Evolutionary conservation across 2,113 vertebrate species (phyloP), one percentile per base, ranked within the genome.

Genomic region (Atractosteus spatula): DNA sequence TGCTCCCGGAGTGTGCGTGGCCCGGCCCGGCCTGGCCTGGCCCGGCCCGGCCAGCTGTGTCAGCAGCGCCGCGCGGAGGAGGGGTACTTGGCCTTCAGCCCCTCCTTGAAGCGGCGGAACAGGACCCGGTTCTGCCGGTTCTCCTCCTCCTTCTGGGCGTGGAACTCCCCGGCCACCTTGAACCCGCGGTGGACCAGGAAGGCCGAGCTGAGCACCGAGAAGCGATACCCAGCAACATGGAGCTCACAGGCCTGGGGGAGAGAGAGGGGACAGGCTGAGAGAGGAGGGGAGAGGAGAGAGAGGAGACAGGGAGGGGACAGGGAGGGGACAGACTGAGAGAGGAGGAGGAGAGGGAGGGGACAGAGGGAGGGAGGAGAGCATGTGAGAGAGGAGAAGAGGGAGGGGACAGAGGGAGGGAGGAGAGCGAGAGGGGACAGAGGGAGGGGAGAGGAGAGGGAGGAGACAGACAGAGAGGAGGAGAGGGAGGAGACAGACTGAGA

Each of bases 101-200:
- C 93, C 78, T 96, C 94, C 77, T 96, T 97, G 86, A 97, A 97
- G 81, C 88, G 94, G 51, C 94, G 94, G 71, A 95, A 97, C 69
- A 97, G 91, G 42, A 94, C 66, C 3, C 94, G 92, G 86, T 97
- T 97, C 77, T 77, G 91, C 45, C 91, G 91, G 84, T 97, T 96
- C 85, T 97, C 96, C 13, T 93, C 93, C 7, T 97, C 95, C 73
- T 97, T 97, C 77, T 81, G 90, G 55, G 90, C 89, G 55, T 97
- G 96, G 81, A 97, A 97, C 71, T 96, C 94, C 7, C 94, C 87
- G 7, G 93, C 87, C 72, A 95, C 87, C 80, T 97, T 97, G 82
- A 96, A 95, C 75, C 96, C 95, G 3, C 91, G 89, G 83, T 97
- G 95, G 51, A 97, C 90, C 77, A 97, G 83, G 65, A 97, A 97